phyloP scores from a whole-genome alignment of 2,113 vertebrate genomes.

The Lamprologus speciosus region DNA sequence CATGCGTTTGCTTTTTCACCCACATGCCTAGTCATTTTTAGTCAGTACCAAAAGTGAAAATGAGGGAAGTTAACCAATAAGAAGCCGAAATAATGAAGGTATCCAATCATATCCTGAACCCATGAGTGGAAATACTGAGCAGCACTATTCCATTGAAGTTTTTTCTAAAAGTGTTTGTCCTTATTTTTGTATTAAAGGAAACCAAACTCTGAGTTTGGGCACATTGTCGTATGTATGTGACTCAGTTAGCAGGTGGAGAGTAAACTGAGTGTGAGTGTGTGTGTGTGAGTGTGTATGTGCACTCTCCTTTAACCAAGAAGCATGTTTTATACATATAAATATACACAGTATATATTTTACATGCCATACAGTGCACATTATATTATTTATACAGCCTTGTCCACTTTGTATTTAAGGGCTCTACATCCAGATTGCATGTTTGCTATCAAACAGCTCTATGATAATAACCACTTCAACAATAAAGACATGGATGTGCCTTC shows the following conservation, averaged over 20 bases:
- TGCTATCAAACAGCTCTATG: conserved; percentile 75
- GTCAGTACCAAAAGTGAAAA: conserved; percentile 60
- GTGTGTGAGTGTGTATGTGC: conserved; percentile 28
- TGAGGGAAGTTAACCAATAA: not conserved
- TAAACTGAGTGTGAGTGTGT: not conserved
- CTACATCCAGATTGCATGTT: conserved; percentile 83
- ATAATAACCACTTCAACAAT: conserved; percentile 79
- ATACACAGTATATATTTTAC: conserved; percentile 76
- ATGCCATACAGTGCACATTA: conserved; percentile 77
- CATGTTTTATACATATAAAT: conserved; percentile 73
- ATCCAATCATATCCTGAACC: conserved; percentile 68
- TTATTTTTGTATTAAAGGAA: conserved; percentile 71
- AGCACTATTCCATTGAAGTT: conserved; percentile 77
- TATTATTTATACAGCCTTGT: conserved; percentile 82
- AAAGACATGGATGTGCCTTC: conserved; percentile 74
- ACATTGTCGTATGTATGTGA: conserved; percentile 56
- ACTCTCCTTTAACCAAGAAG: conserved; percentile 65
- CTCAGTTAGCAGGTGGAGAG: conserved; percentile 41
- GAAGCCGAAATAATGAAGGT: conserved; percentile 51
- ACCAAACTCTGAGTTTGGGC: conserved; percentile 57
- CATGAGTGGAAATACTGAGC: conserved; percentile 65
- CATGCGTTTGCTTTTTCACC: conserved; percentile 56
- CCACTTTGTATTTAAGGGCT: conserved; percentile 83
- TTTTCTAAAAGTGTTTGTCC: conserved; percentile 64
- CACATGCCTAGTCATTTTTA: conserved; percentile 61